Conservation (phyloP, 2,797 vertebrate genomes). For the Sebastes kiyomatsui region DNA sequence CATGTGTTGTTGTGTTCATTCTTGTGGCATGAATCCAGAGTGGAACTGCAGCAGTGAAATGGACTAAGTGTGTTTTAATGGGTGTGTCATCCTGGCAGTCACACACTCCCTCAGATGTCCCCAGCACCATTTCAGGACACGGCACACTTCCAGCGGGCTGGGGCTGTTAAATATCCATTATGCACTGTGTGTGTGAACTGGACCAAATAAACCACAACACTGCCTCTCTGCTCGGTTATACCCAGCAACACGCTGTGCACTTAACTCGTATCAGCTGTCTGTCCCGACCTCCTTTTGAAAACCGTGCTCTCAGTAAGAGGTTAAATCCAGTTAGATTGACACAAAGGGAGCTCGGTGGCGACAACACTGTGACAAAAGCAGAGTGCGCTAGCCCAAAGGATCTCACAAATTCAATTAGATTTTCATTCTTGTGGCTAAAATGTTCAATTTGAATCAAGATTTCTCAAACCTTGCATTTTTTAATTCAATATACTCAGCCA, state of each 20-base stretch:
- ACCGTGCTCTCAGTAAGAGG: slow-evolving; percentile 2
- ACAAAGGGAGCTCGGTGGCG: background rate
- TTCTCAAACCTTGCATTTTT: background rate
- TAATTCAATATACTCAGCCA: background rate
- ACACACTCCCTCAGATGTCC: slow-evolving; percentile 55
- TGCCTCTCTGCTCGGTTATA: slow-evolving; percentile 3
- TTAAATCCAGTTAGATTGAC: slow-evolving; percentile 36
- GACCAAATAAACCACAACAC: slow-evolving; percentile 60
- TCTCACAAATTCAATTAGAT: slow-evolving; percentile 11
- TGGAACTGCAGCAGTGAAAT: slow-evolving; percentile 35
- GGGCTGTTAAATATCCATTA: slow-evolving; percentile 74
- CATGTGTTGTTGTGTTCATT: slow-evolving; percentile 24
- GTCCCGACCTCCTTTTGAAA: slow-evolving; percentile 11
- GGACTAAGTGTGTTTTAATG: slow-evolving; percentile 72
- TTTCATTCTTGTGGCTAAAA: slow-evolving; percentile 11
- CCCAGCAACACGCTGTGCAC: slow-evolving; percentile 26
- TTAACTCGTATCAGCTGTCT: slow-evolving; percentile 41
- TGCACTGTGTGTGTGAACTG: slow-evolving; percentile 59
- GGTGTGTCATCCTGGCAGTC: slow-evolving; percentile 61
- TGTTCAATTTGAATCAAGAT: slow-evolving; percentile 10
- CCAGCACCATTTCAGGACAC: slow-evolving; percentile 58
- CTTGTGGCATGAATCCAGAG: slow-evolving; percentile 36
- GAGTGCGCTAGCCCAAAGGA: background rate
- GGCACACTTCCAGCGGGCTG: slow-evolving; percentile 60
- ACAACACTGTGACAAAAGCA: slow-evolving; percentile 20